phyloP scores from a whole-genome alignment of 2,797 vertebrate species.

The Myotis vivesi region DNA sequence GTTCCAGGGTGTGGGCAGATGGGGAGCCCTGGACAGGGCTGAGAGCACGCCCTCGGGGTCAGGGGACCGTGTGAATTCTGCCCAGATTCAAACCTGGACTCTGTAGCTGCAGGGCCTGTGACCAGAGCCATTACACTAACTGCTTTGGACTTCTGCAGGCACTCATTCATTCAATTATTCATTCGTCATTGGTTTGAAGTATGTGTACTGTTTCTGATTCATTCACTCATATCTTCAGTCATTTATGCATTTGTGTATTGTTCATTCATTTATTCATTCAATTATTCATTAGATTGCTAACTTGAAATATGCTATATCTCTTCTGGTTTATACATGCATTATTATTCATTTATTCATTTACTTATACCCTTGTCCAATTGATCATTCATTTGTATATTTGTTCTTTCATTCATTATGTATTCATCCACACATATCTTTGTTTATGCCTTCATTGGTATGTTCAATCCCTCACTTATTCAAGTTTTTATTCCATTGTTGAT shows the following conservation, averaged over 20 bases:
- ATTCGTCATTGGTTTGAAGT: background rate
- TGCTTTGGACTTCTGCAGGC: background rate
- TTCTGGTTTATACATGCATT: background rate
- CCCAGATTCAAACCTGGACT: background rate
- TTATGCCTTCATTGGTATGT: background rate
- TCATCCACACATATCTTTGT: background rate
- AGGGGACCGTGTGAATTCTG: background rate
- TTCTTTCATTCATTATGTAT: background rate
- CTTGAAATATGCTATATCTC: background rate
- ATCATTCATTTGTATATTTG: background rate
- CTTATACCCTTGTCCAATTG: background rate
- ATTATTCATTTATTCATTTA: background rate
- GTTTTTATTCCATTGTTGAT: background rate
- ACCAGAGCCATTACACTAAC: background rate
- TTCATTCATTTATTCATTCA: background rate
- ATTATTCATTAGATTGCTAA: background rate
- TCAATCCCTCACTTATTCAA: background rate
- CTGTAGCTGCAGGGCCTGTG: background rate
- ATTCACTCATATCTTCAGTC: background rate
- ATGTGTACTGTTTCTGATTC: background rate
- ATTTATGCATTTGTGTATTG: background rate
- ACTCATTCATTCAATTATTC: background rate
- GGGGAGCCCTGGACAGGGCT: background rate
- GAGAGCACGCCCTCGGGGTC: background rate
- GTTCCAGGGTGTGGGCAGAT: background rate